Conservation (phyloP, 2,797 vertebrate genomes). For the Bradypodion pumilum region DNA sequence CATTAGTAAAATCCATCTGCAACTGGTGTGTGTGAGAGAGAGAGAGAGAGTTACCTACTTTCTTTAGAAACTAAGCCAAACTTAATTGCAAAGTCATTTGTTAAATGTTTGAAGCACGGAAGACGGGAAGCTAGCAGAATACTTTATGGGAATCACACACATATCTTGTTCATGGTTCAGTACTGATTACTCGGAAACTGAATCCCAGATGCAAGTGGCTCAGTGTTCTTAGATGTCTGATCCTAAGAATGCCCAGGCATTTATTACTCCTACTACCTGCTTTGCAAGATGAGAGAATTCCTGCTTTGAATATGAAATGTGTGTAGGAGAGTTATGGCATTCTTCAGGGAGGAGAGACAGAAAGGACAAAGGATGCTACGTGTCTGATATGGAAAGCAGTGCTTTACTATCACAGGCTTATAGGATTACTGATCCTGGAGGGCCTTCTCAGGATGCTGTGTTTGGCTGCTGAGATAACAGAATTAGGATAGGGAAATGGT, state of each 20-base stretch:
- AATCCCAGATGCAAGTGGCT: neutral
- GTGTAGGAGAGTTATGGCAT: neutral
- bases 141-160: neutral
- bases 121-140: neutral
- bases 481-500: neutral
- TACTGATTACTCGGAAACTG: neutral
- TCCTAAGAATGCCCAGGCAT: neutral
- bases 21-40: neutral
- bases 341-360: constrained; percentile 17
- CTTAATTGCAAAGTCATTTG: neutral
- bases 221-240: neutral
- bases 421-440: constrained; percentile 36
- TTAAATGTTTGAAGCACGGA: neutral
- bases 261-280: constrained; percentile 8
- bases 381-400: constrained; percentile 34
- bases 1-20: constrained; percentile 36
- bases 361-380: constrained; percentile 1
- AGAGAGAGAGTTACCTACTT: no score
- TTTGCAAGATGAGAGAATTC: neutral
- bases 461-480: constrained; percentile 49
- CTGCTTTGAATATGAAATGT: constrained; percentile 2
- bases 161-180: neutral
- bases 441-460: constrained; percentile 21
- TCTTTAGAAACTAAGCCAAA: neutral
- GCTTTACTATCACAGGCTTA: constrained; percentile 32